Evolutionary conservation across 2,888 invertebrate species (phyloP), one percentile per base, ranked within the genome.

Genomic region (Lymantria monacha): DNA sequence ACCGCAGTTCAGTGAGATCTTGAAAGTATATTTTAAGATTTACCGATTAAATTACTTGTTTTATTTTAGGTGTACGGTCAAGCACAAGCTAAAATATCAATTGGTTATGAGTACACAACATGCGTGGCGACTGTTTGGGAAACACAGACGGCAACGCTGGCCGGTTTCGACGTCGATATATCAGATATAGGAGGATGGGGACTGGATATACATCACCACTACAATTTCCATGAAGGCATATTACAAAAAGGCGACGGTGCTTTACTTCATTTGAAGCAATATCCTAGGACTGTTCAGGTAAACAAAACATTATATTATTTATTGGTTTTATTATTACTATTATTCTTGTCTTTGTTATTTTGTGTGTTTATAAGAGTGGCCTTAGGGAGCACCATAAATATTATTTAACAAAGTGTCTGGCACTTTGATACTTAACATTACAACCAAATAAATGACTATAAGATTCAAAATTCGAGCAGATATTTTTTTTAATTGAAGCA

Each of bases 141-240:
- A 69, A 97, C 97, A 2, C 97, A 98, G 84, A 97, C 98, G 0
- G 97, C 98, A 1, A 97, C 96, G 37, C 87, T 99, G 69, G 97
- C 97, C 83, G 99, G 99, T 15, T 98, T 97, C 85, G 98, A 98
- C 83, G 97, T 99, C 46, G 97, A 97, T 74, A 98, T 98, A 61
- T 98, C 99, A 0, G 98, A 98, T 79, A 96, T 99, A 49, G 99
- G 99, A 0, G 98, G 98, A 44, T 99, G 99, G 99, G 98, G 99
- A 46, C 91, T 99, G 49, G 97, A 99, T 81, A 97, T 99, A 59
- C 99, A 99, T 87, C 99, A 99, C 85, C 97, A 98, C 83, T 99
- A 99, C 87, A 99, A 99, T 84, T 98, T 98, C 93, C 97, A 98
- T 77, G 98, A 99, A 92, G 99, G 97, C 15, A 98, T 99, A 59